Conservation (phyloP, 2,888 invertebrate species). For the Agrenia bidenticulata region DNA sequence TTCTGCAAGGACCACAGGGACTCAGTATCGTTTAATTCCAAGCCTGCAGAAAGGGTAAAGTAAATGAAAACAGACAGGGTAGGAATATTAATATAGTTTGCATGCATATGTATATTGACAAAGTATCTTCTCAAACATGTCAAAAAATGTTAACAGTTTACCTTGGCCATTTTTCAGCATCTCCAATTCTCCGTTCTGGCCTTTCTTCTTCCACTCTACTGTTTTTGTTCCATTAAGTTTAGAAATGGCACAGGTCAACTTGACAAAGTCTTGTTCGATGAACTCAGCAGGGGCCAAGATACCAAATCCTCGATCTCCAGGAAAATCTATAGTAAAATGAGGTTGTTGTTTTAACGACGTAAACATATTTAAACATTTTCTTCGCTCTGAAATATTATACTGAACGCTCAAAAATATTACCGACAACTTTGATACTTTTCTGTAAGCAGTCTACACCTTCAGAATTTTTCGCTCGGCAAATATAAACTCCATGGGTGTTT, state of each 20-base stretch:
- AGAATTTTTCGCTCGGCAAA: slow-evolving; percentile 56
- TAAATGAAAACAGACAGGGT: too few species aligned
- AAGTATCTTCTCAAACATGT: background rate
- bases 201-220: slow-evolving; percentile 5
- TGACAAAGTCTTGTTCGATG: slow-evolving; percentile 62
- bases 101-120: too few species aligned
- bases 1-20: slow-evolving; percentile 41
- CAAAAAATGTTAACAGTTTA: background rate
- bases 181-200: background rate
- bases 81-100: too few species aligned
- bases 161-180: background rate
- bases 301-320: slow-evolving; percentile 59
- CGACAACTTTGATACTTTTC: slow-evolving; percentile 36
- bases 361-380: too few species aligned
- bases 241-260: slow-evolving; percentile 64
- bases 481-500: slow-evolving; percentile 54
- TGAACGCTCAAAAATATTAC: slow-evolving; percentile 14
- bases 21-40: slow-evolving; percentile 5
- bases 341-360: background rate
- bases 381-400: background rate
- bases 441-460: slow-evolving; percentile 54
- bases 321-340: slow-evolving; percentile 43
- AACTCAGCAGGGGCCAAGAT: slow-evolving; percentile 54
- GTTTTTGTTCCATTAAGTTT: slow-evolving; percentile 59
- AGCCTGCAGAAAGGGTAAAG: too few species aligned